phyloP scores from a whole-genome alignment of 1,140 invertebrate genomes.

The Mya arenaria region DNA sequence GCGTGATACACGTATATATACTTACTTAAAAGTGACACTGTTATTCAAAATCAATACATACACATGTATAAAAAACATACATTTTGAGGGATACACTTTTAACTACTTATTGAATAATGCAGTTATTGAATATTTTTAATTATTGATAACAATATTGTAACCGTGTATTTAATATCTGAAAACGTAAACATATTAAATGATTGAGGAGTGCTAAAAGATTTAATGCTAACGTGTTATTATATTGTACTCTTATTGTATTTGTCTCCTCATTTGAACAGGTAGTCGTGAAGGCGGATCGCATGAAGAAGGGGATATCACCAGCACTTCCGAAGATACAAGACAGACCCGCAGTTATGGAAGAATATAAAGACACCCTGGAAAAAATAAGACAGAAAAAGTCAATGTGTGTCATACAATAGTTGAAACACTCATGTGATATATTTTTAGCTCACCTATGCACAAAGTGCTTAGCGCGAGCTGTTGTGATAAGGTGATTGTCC shows the following conservation, averaged over 20 bases:
- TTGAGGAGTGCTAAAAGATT: background rate
- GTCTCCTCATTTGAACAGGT: slow-evolving; percentile 1
- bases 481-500: too few relatives aligned
- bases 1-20: too few relatives aligned
- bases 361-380: slow-evolving; percentile 16
- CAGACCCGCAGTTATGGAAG: slow-evolving; percentile 3
- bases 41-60: too few relatives aligned
- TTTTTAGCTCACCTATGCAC: too few relatives aligned
- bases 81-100: too few relatives aligned
- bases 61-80: too few relatives aligned
- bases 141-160: background rate
- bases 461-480: too few relatives aligned
- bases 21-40: too few relatives aligned
- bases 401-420: background rate
- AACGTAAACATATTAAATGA: background rate
- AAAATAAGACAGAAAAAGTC: background rate
- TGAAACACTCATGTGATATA: too few relatives aligned
- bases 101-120: too few relatives aligned
- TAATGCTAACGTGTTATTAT: background rate
- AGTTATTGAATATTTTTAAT: background rate
- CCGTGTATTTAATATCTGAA: background rate
- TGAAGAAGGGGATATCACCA: slow-evolving; percentile 28
- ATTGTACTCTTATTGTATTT: background rate
- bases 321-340: slow-evolving; percentile 10
- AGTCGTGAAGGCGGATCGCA: slow-evolving; percentile 7